phyloP scores from a whole-genome alignment of 2,888 invertebrate species.

The Leptinotarsa peninsularis region DNA sequence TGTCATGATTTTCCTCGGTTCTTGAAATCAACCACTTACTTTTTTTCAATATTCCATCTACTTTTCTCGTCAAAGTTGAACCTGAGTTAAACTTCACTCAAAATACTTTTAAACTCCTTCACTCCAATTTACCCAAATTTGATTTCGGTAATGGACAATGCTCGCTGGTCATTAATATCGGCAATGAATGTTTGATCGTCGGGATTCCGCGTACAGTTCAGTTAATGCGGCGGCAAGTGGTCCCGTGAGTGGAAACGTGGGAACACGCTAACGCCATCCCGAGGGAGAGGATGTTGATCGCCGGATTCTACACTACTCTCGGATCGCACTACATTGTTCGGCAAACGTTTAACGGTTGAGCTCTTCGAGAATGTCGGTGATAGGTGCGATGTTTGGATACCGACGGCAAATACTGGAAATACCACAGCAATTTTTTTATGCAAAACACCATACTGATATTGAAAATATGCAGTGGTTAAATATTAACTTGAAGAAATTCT shows the following conservation, averaged over 20 bases:
- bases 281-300: conserved; percentile 50
- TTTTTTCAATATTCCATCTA: no score
- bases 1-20: no score
- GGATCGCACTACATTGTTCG: conserved; percentile 33
- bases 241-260: conserved; percentile 61
- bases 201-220: conserved; percentile 57
- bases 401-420: not conserved
- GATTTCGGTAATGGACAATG: conserved; percentile 11
- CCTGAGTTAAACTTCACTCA: no score
- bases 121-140: not conserved
- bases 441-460: no score
- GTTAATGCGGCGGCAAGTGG: conserved; percentile 62
- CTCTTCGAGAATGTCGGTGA: conserved; percentile 1
- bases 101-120: not conserved
- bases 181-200: conserved; percentile 54
- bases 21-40: no score
- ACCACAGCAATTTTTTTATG: no score
- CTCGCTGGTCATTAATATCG: conserved; percentile 21
- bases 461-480: no score
- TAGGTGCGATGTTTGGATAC: conserved; percentile 2
- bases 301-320: conserved; percentile 33
- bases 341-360: conserved; percentile 14
- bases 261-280: conserved; percentile 58
- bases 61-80: no score
- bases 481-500: no score